A percentile compares a stretch with the other conserved stretches of the same genome.
Evolutionary conservation across 2,888 invertebrate species (phyloP).

Genomic region (Dermolepida albohirtum): DNA sequence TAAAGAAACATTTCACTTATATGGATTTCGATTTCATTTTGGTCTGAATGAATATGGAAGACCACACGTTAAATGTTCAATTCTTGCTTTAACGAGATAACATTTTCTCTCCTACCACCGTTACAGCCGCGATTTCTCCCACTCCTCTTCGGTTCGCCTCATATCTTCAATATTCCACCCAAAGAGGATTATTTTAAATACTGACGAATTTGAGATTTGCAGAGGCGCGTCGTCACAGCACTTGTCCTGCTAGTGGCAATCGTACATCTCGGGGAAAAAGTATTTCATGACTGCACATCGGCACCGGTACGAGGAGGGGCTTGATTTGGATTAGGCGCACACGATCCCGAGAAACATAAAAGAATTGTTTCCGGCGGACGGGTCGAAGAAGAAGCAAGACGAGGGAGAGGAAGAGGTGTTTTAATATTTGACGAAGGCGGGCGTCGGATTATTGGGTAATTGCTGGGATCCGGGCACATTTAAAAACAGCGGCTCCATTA

Average conservation of each 20-base stretch:
- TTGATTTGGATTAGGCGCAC: slow-evolving; percentile 28
- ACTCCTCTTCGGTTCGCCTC: slow-evolving; percentile 23
- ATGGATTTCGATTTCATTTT: no score
- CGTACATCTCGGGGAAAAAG: neutral
- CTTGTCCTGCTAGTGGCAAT: neutral
- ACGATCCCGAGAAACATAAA: slow-evolving; percentile 28
- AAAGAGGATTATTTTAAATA: slow-evolving; percentile 33
- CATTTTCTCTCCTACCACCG: slow-evolving; percentile 11
- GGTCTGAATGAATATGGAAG: no score
- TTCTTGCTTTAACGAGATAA: slow-evolving; percentile 27
- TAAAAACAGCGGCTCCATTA: slow-evolving; percentile 15
- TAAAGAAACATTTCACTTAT: no score
- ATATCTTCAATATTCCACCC: slow-evolving; percentile 27
- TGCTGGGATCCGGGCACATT: slow-evolving; percentile 17
- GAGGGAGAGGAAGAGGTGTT: slow-evolving; percentile 8
- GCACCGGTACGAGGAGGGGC: neutral
- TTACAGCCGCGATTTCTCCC: neutral
- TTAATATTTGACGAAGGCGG: slow-evolving; percentile 32
- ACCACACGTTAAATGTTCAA: neutral
- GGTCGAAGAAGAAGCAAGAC: slow-evolving; percentile 21
- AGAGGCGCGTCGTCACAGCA: neutral
- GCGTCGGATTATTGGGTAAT: slow-evolving; percentile 34
- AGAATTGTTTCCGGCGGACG: slow-evolving; percentile 27
- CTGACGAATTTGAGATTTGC: slow-evolving; percentile 32
- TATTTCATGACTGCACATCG: no score